A percentile compares a stretch with the other conserved stretches of the same genome.
Evolutionary conservation across 2,113 vertebrate species (phyloP).

Genomic region (Naja naja): DNA sequence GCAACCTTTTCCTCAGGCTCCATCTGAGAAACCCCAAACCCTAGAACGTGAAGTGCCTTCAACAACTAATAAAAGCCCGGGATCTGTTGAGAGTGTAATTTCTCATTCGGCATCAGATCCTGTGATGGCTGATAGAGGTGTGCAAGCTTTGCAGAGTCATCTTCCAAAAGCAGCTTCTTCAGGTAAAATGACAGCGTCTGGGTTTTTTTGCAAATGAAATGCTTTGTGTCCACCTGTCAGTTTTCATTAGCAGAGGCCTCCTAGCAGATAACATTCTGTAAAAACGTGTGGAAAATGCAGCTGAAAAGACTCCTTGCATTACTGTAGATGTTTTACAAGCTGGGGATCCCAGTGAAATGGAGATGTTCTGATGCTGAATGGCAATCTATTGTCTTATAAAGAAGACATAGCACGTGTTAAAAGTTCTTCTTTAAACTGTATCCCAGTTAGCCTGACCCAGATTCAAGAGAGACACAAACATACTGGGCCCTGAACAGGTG

Average conservation of each 20-base stretch:
- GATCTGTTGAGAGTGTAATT: slow-evolving; percentile 59
- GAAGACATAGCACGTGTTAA: slow-evolving; percentile 23
- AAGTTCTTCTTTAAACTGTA: neutral
- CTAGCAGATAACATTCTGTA: slow-evolving; percentile 44
- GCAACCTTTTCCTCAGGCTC: slow-evolving; percentile 51
- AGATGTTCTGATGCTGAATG: slow-evolving; percentile 44
- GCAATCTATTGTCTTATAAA: slow-evolving; percentile 34
- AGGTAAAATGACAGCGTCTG: slow-evolving; percentile 73
- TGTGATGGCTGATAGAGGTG: slow-evolving; percentile 63
- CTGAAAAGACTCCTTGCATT: slow-evolving; percentile 33
- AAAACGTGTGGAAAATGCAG: slow-evolving; percentile 46
- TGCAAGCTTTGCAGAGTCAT: slow-evolving; percentile 68
- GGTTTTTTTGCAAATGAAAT: slow-evolving; percentile 36
- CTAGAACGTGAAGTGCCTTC: slow-evolving; percentile 83
- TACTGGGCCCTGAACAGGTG: neutral
- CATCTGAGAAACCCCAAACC: slow-evolving; percentile 73
- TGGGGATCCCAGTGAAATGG: slow-evolving; percentile 38
- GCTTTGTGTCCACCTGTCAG: slow-evolving; percentile 37
- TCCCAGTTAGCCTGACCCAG: neutral
- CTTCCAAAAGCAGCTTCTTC: slow-evolving; percentile 76
- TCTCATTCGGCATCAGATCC: slow-evolving; percentile 81
- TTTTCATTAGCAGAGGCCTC: slow-evolving; percentile 44
- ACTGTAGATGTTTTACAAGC: slow-evolving; percentile 51
- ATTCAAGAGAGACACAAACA: neutral
- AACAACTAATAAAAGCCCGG: slow-evolving; percentile 59